These are phyloP conservation scores for Zenarchopterus dispar DNA, from an alignment of 2,797 vertebrate species.

Conservation along the genomic window DNA sequence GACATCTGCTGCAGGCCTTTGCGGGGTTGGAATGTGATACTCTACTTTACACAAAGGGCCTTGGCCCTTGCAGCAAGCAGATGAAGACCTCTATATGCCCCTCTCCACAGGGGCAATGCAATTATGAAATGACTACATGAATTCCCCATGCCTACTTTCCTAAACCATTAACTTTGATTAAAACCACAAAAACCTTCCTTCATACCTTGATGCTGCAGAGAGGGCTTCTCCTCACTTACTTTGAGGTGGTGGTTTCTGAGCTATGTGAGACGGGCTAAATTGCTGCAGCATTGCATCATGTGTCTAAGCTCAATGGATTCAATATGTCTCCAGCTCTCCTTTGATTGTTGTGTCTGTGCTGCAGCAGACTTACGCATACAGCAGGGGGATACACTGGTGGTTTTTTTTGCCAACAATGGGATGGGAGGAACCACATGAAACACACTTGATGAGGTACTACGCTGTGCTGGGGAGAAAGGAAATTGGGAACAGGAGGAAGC, in stretches of 20 bases:
- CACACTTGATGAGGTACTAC: constrained; percentile 75
- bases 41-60: constrained; percentile 79
- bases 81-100: constrained; percentile 67
- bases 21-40: constrained; percentile 85
- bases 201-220: constrained; percentile 56
- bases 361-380: constrained; percentile 54
- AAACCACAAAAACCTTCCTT: constrained; percentile 64
- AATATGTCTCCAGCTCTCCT: constrained; percentile 77
- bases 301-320: constrained; percentile 82
- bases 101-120: constrained; percentile 63
- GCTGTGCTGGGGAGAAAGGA: constrained; percentile 70
- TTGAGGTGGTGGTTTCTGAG: constrained; percentile 65
- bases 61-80: constrained; percentile 69
- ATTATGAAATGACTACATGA: constrained; percentile 60
- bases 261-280: constrained; percentile 70
- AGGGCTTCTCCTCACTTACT: constrained; percentile 43
- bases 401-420: constrained; percentile 68
- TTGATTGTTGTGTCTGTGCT: constrained; percentile 82
- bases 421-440: constrained; percentile 83
- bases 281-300: constrained; percentile 83
- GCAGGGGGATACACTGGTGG: constrained; percentile 48
- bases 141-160: constrained; percentile 43
- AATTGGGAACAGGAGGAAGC: constrained; percentile 77
- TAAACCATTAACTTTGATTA: constrained; percentile 68
- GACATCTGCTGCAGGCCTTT: constrained; percentile 85